phyloP scores from a whole-genome alignment of 1,140 invertebrate genomes.

The Harlomillsia oculata region DNA sequence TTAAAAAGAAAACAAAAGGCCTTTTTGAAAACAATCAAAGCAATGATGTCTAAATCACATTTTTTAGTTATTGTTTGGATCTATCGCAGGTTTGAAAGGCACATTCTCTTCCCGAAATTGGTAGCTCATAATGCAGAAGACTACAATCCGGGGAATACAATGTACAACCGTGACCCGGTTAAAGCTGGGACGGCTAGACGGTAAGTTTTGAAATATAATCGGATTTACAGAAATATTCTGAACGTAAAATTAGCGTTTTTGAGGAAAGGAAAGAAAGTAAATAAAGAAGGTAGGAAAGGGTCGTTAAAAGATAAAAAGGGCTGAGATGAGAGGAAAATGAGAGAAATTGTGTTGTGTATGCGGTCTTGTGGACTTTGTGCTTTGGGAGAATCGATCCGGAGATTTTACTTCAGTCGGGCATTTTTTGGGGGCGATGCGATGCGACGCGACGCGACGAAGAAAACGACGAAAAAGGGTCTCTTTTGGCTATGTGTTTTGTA shows the following conservation, averaged over 20 bases:
- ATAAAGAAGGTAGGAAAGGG: not conserved
- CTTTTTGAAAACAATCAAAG: too few relatives aligned
- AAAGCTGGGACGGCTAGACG: constrained; percentile 79
- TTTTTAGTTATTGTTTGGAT: too few relatives aligned
- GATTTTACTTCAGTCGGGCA: too few relatives aligned
- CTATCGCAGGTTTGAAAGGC: constrained; percentile 64
- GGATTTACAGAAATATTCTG: not conserved
- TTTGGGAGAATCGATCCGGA: too few relatives aligned
- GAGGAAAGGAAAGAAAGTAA: not conserved
- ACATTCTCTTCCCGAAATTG: constrained; percentile 82
- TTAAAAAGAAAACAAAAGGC: too few relatives aligned
- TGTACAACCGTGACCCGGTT: constrained; percentile 77
- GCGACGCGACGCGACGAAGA: too few relatives aligned
- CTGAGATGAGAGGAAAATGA: not conserved
- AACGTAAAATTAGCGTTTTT: not conserved
- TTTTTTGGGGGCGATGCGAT: too few relatives aligned
- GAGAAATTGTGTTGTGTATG: too few relatives aligned
- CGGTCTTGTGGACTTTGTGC: too few relatives aligned
- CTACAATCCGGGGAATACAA: constrained; percentile 66
- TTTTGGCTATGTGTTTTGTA: too few relatives aligned
- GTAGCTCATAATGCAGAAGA: constrained; percentile 73
- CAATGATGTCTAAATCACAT: too few relatives aligned
- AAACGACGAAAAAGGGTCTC: too few relatives aligned
- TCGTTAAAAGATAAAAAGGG: not conserved
- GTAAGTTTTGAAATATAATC: constrained; percentile 40